These are phyloP conservation scores for Idaea biselata DNA, from an alignment of 2,888 invertebrate species.

Conservation along the genomic window DNA sequence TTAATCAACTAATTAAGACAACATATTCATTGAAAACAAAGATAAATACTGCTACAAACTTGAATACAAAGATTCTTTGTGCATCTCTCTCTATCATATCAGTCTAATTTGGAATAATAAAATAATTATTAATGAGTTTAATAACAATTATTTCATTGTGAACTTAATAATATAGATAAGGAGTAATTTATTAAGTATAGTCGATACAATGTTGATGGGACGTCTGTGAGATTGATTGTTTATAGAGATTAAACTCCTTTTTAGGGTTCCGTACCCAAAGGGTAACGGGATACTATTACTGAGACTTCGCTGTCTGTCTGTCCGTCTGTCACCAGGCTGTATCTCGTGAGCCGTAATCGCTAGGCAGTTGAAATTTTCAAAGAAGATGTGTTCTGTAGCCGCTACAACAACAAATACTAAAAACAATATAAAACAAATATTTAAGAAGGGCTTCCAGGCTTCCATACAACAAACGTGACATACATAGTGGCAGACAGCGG, in stretches of 20 bases:
- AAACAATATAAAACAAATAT: too few species aligned
- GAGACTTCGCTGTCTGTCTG: too few species aligned
- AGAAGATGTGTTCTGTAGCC: not conserved
- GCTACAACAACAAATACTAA: too few species aligned
- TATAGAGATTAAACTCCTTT: too few species aligned
- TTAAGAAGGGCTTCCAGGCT: too few species aligned
- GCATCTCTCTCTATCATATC: too few species aligned
- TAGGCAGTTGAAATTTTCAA: not conserved
- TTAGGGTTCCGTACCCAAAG: too few species aligned
- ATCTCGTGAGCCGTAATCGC: too few species aligned
- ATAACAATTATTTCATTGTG: slow-evolving; percentile 20
- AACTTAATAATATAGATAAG: slow-evolving; percentile 15
- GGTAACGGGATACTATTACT: too few species aligned
- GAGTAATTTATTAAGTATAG: slow-evolving; percentile 9
- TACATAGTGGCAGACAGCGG: too few species aligned
- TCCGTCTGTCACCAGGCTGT: too few species aligned
- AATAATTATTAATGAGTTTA: slow-evolving; percentile 15
- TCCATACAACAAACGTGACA: too few species aligned
- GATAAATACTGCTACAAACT: slow-evolving; percentile 10
- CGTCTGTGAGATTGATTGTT: slow-evolving; percentile 2
- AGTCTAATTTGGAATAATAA: slow-evolving; percentile 8
- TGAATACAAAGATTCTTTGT: slow-evolving; percentile 15
- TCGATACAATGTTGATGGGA: slow-evolving; percentile 19
- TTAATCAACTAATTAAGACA: not conserved
- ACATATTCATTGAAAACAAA: not conserved